These are phyloP conservation scores for rat (Rattus norvegicus) DNA, from an alignment of 2,113 vertebrate species.

Conservation along the genomic window DNA sequence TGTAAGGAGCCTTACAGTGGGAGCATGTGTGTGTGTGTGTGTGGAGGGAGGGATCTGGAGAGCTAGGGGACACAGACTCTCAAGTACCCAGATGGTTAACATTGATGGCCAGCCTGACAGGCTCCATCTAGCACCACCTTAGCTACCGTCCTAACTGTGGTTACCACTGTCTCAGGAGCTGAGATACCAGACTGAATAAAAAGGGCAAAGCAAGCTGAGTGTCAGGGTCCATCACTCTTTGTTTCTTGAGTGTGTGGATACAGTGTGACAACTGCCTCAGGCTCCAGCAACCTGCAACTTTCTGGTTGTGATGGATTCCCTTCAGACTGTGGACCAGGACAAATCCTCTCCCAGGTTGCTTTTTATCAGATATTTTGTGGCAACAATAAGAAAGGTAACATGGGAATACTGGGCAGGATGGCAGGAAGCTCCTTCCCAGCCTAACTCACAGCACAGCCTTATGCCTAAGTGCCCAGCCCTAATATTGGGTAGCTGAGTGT, in stretches of 20 bases:
- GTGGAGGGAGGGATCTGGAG: fast-evolving
- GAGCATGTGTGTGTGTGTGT: fast-evolving
- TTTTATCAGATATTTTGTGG: too few species aligned
- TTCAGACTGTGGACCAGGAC: neutral
- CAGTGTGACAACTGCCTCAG: neutral
- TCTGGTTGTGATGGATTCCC: neutral
- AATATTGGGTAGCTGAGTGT: fast-evolving
- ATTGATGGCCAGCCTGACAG: neutral
- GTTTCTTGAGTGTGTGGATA: too few species aligned
- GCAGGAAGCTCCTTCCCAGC: too few species aligned
- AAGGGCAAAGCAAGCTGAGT: too few species aligned
- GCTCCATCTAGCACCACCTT: neutral
- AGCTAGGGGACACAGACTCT: neutral
- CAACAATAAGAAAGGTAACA: neutral
- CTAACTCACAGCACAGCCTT: fast-evolving
- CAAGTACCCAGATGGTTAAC: neutral
- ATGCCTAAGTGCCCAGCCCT: fast-evolving
- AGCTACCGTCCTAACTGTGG: neutral
- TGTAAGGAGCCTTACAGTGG: neutral
- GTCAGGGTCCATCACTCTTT: too few species aligned
- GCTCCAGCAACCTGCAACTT: too few species aligned
- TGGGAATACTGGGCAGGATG: too few species aligned
- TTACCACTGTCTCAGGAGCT: too few species aligned
- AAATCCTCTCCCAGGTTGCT: neutral
- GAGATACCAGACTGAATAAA: neutral